phyloP scores from a whole-genome alignment of 2,797 vertebrate genomes.

The Aeoliscus strigatus region DNA sequence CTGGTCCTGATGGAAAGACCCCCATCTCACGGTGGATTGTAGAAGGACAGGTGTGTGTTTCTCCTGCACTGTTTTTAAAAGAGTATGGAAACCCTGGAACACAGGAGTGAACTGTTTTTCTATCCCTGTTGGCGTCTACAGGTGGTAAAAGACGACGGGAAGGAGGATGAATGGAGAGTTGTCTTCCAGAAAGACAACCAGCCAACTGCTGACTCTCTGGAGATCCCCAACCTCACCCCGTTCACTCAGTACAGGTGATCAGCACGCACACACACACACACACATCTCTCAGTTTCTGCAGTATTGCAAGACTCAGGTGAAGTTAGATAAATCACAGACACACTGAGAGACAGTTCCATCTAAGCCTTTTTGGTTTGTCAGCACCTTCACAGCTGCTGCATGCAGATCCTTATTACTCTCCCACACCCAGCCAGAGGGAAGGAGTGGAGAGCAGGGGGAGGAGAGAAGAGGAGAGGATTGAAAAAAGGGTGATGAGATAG shows the following conservation, averaged over 20 bases:
- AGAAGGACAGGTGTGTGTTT: constrained; percentile 83
- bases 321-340: constrained; percentile 65
- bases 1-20: constrained; percentile 88
- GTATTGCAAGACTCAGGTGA: constrained; percentile 49
- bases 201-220: constrained; percentile 82
- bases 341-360: constrained; percentile 63
- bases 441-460: too few relatives aligned
- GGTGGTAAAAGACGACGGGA: constrained; percentile 55
- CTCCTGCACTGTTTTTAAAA: constrained; percentile 3
- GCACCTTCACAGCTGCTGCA: constrained; percentile 68
- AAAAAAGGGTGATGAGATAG: constrained; percentile 48
- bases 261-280: constrained; percentile 5
- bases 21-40: constrained; percentile 88
- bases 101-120: background rate
- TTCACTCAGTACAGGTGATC: constrained; percentile 93
- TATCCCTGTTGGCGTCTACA: constrained; percentile 21
- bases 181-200: constrained; percentile 86
- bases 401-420: constrained; percentile 68
- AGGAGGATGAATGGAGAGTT: constrained; percentile 83
- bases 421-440: constrained; percentile 39
- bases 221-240: constrained; percentile 87
- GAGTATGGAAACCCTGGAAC: constrained; percentile 1
- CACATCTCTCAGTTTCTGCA: constrained; percentile 39
- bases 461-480: constrained; percentile 13
- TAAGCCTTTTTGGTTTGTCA: constrained; percentile 69